Conservation (phyloP, 2,888 invertebrate genomes). For the Antheraea assamensis region DNA sequence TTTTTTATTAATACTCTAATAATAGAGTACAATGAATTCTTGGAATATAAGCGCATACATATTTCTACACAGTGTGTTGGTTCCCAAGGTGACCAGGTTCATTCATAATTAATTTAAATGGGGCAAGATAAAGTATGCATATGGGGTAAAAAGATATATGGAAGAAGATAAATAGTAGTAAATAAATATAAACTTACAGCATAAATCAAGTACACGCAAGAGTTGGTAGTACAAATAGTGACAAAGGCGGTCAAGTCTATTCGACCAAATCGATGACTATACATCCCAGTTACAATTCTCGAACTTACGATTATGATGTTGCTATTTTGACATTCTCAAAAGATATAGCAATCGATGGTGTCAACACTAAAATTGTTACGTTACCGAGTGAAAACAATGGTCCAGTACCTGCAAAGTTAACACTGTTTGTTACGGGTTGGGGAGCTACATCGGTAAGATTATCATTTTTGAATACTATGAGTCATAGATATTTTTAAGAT, state of each 20-base stretch:
- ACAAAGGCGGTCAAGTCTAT: slow-evolving; percentile 67
- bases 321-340: slow-evolving; percentile 57
- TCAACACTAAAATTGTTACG: slow-evolving; percentile 42
- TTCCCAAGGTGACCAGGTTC: too few species aligned
- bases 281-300: slow-evolving; percentile 66
- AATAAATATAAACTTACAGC: slow-evolving; percentile 40
- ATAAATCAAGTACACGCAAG: slow-evolving; percentile 51
- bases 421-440: slow-evolving; percentile 63
- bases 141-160: too few species aligned
- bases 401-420: slow-evolving; percentile 43
- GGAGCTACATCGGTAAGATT: slow-evolving; percentile 62
- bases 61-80: background rate
- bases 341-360: slow-evolving; percentile 56
- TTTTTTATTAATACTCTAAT: background rate
- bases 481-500: background rate
- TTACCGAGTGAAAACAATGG: slow-evolving; percentile 39
- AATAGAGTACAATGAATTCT: background rate
- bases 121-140: too few species aligned
- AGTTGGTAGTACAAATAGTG: slow-evolving; percentile 61
- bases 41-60: background rate
- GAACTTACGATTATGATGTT: slow-evolving; percentile 69
- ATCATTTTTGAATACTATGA: background rate
- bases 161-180: too few species aligned
- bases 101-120: too few species aligned
- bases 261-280: slow-evolving; percentile 43